Conservation (phyloP, 2,888 invertebrate genomes). For the Cosmorhoe ocellata region DNA sequence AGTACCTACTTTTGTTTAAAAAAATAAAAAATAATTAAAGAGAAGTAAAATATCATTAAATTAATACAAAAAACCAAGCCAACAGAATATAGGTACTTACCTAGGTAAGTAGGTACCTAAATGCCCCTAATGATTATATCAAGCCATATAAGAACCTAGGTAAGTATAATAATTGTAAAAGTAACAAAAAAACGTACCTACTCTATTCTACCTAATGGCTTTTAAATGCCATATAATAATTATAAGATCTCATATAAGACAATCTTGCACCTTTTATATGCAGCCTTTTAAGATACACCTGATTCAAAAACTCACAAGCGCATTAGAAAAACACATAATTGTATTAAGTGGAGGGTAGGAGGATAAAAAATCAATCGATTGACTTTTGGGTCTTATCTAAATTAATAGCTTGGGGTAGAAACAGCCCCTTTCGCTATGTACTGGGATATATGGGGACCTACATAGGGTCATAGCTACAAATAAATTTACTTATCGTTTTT, state of each 20-base stretch:
- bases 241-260: background rate
- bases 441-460: background rate
- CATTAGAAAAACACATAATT: conserved; percentile 55
- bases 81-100: too few species aligned
- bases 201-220: background rate
- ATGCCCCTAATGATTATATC: too few species aligned
- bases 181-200: too few species aligned
- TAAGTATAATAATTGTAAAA: too few species aligned
- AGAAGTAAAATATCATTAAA: too few species aligned
- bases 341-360: conserved; percentile 43
- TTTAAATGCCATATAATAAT: conserved; percentile 7
- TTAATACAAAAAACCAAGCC: too few species aligned
- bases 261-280: conserved; percentile 20
- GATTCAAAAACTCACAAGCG: conserved; percentile 38
- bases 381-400: conserved; percentile 67
- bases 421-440: conserved; percentile 6
- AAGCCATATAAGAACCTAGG: too few species aligned
- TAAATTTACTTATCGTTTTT: too few species aligned
- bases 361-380: conserved; percentile 57
- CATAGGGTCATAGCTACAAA: too few species aligned
- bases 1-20: too few species aligned
- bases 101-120: too few species aligned
- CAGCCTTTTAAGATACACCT: conserved; percentile 28
- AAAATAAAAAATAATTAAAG: too few species aligned
- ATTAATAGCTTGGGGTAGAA: conserved; percentile 50